A percentile compares a stretch with the other conserved stretches of the same genome.
Conservation (phyloP, 2,888 invertebrate genomes). For the Ichneumoninae sp. region DNA sequence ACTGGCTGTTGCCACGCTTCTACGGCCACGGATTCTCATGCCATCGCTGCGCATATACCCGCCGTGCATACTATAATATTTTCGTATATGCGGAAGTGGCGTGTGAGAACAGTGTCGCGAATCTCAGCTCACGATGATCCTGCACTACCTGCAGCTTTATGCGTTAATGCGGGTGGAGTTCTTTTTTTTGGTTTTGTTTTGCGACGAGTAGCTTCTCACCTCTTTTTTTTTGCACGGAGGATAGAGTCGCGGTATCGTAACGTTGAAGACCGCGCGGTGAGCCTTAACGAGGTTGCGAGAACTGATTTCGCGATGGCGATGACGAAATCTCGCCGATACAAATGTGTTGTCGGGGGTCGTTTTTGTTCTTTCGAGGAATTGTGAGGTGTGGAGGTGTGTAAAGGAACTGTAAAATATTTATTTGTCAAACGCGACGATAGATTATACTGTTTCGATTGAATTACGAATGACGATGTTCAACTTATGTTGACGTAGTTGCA, state of each 20-base stretch:
- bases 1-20: slow-evolving; percentile 8
- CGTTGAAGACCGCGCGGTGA: no score
- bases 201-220: background rate
- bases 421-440: no score
- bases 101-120: slow-evolving; percentile 20
- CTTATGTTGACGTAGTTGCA: no score
- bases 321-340: no score
- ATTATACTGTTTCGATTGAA: no score
- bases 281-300: no score
- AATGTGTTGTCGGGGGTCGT: no score
- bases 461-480: no score
- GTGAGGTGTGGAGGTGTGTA: no score
- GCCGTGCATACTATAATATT: slow-evolving; percentile 17
- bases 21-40: background rate
- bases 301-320: no score
- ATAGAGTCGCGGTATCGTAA: background rate
- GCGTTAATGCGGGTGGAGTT: background rate
- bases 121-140: slow-evolving; percentile 40
- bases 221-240: background rate
- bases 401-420: no score
- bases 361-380: no score
- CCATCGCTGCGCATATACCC: slow-evolving; percentile 2
- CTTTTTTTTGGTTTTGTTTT: background rate
- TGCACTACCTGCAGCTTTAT: background rate
- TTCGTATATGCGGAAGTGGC: background rate